Percentiles rank a stretch among this genome's conserved stretches.
phyloP scores from a whole-genome alignment of 2,888 invertebrate species.

The Coenonympha glycerion region DNA sequence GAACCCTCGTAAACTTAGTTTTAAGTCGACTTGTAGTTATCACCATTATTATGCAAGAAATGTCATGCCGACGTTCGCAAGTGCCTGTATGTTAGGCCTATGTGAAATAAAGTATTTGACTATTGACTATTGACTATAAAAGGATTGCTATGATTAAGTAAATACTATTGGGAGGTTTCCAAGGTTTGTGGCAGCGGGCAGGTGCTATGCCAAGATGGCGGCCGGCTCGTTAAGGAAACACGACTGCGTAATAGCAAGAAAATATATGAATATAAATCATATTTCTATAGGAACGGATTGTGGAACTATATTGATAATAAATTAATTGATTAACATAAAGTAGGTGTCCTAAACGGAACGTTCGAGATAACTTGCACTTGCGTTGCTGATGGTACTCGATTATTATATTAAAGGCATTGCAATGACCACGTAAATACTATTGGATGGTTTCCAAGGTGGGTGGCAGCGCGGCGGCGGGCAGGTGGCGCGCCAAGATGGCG shows the following conservation, averaged over 20 bases:
- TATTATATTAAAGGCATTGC: neutral
- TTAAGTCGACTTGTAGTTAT: no score
- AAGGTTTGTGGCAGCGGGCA: constrained; percentile 13
- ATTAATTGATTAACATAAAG: no score
- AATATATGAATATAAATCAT: no score
- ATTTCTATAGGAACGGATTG: no score
- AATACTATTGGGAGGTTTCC: constrained; percentile 21
- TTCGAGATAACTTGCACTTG: neutral
- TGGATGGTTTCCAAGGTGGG: constrained; percentile 21
- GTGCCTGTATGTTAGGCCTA: no score
- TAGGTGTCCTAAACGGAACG: neutral
- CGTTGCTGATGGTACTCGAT: neutral
- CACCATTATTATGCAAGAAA: no score
- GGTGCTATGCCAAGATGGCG: constrained; percentile 5
- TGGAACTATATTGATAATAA: no score
- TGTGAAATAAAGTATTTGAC: no score
- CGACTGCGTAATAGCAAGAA: no score
- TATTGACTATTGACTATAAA: no score
- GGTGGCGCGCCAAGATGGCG: constrained; percentile 5
- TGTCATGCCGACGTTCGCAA: no score
- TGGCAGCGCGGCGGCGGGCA: neutral
- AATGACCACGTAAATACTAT: constrained; percentile 13
- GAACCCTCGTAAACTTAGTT: no score
- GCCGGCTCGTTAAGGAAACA: constrained; percentile 72
- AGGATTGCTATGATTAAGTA: neutral